Evolutionary conservation across 2,888 invertebrate species (phyloP), one percentile per base, ranked within the genome.

Genomic region (Dorcus hopei): DNA sequence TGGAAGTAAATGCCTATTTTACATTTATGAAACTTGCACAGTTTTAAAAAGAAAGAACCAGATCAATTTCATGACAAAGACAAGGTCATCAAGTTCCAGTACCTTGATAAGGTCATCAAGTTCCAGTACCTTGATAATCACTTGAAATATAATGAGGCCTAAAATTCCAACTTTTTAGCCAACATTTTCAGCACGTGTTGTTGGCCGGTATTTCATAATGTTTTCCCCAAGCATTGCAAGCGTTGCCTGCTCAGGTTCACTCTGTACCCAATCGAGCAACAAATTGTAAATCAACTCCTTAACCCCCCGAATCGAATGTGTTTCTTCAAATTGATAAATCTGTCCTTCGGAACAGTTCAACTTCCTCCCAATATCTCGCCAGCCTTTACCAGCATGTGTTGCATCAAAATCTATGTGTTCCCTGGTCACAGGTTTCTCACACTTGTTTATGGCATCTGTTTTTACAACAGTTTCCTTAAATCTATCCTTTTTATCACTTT

Each of bases 271-370:
- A 64, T 88, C 88, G 11, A 87, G 71, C 2, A 90, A 74, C 53
- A 89, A 75, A 71, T 89, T 86, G 77, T 88, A 90, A 57, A 90
- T 85, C 8, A 86, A 86, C 82, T 87, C 86, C 57, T 82, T 80
- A 43, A 85, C 77, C 14, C 84, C 85, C 71, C 79, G 80, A 55
- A 77, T 77, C 33, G 79, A 78, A 61, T 79, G 71, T 64, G 80
- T 75, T 62, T 77, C 77, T 64, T 83, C 80, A 62, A 84, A 81
- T 49, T 87, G 85, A 63, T 85, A 83, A 65, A 87, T 83, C 69
- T 83, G 81, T 0, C 85, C 86, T 56, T 83, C 82, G 1, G 82
- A 80, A 69, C 82, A 87, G 3, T 82, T 82, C 14, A 87, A 74
- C 47, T 74, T 76, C 66, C 83, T 79, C 56, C 83, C 85, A 55